Evolutionary conservation across 1,140 invertebrate species (phyloP).

Genomic region (Carposina sasakii): DNA sequence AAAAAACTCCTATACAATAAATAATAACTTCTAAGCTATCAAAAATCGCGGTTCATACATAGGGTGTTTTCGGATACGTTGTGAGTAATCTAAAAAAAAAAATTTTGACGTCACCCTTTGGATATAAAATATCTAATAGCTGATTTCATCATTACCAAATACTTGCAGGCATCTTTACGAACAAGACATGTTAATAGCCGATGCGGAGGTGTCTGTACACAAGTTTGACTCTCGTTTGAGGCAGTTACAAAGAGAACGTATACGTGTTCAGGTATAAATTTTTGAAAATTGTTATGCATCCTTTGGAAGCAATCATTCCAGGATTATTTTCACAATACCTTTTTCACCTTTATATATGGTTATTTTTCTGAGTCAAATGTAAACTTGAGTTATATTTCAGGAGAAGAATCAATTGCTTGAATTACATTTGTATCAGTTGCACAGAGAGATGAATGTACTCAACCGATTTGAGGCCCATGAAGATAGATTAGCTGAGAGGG

Average conservation of each 20-base stretch:
- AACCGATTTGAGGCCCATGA: conserved; percentile 84
- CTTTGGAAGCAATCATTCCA: too few relatives aligned
- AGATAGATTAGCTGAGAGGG: conserved; percentile 75
- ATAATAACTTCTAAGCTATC: too few relatives aligned
- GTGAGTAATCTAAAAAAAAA: too few relatives aligned
- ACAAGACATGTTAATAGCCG: conserved; percentile 76
- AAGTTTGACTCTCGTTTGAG: conserved; percentile 79
- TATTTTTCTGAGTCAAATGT: too few relatives aligned
- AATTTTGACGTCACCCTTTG: too few relatives aligned
- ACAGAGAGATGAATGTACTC: conserved; percentile 85
- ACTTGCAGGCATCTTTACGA: conserved; percentile 69
- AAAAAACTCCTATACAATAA: too few relatives aligned
- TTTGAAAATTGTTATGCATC: too few relatives aligned
- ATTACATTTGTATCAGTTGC: conserved; percentile 80
- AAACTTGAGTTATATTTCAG: too few relatives aligned
- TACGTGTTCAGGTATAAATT: conserved; percentile 72
- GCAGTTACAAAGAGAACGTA: conserved; percentile 75
- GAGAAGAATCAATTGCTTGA: conserved; percentile 76
- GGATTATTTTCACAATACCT: too few relatives aligned
- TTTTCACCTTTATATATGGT: too few relatives aligned
- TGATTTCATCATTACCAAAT: not conserved
- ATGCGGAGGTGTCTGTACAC: conserved; percentile 74
- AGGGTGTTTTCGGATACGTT: too few relatives aligned
- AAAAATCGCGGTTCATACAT: too few relatives aligned
- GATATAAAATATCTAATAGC: not conserved